Percentiles rank a stretch among this genome's conserved stretches.
phyloP scores from a whole-genome alignment of 2,888 invertebrate species.

The Venustoraphidia nigricollis region DNA sequence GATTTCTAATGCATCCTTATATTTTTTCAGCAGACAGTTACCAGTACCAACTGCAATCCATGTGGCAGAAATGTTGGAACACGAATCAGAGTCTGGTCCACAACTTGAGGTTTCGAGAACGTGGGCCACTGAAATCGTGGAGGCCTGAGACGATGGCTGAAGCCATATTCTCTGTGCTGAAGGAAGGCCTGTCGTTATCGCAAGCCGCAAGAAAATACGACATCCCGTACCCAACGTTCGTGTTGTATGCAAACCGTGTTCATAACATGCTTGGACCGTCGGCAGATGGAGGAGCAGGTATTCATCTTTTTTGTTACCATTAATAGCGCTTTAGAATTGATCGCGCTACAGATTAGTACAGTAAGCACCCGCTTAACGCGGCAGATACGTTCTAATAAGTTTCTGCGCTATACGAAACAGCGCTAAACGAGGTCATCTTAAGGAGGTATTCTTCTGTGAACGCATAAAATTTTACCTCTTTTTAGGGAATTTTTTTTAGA shows the following conservation, averaged over 20 bases:
- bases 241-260: constrained; percentile 80
- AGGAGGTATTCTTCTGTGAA: too few relatives aligned
- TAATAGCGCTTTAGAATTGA: background rate
- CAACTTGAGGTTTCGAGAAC: constrained; percentile 79
- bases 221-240: constrained; percentile 89
- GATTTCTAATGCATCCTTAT: background rate
- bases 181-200: constrained; percentile 75
- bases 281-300: constrained; percentile 78
- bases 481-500: too few relatives aligned
- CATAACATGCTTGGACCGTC: constrained; percentile 91
- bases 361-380: too few relatives aligned
- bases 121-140: constrained; percentile 87
- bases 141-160: constrained; percentile 90
- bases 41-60: constrained; percentile 85
- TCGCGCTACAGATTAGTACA: background rate
- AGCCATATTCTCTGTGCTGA: constrained; percentile 82
- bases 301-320: constrained; percentile 24
- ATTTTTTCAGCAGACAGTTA: constrained; percentile 70
- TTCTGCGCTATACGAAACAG: too few relatives aligned
- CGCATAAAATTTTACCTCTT: too few relatives aligned
- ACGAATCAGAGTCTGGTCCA: constrained; percentile 83
- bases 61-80: constrained; percentile 95
- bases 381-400: too few relatives aligned
- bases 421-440: too few relatives aligned
- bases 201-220: constrained; percentile 89